Percentiles rank a stretch among this genome's conserved stretches.
Conservation (phyloP, 2,888 invertebrate species). For the Ectobius pallidus region DNA sequence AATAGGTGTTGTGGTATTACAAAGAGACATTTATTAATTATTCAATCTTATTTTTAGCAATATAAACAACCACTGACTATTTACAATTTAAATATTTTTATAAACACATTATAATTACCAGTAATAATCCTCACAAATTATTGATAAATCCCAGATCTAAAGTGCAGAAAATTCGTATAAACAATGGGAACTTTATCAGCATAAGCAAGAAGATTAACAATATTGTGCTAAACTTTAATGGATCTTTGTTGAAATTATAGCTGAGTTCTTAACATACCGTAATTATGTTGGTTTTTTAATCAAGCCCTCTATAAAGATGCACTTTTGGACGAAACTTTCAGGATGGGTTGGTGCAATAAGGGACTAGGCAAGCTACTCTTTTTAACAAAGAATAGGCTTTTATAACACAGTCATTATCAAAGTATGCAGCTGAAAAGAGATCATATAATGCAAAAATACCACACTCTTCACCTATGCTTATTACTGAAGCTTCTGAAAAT, state of each 20-base stretch:
- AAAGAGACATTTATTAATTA: constrained; percentile 44
- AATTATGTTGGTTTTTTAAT: too few relatives aligned
- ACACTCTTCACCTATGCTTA: too few relatives aligned
- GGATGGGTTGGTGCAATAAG: constrained; percentile 40
- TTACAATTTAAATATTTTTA: constrained; percentile 37
- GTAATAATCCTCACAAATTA: constrained; percentile 32
- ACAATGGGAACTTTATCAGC: constrained; percentile 22
- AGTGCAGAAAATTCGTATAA: constrained; percentile 38
- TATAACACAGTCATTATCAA: background rate
- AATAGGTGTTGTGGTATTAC: constrained; percentile 34
- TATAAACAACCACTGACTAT: constrained; percentile 44
- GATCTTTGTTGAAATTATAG: background rate
- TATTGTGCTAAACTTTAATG: constrained; percentile 9
- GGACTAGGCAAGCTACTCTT: constrained; percentile 25
- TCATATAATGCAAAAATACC: too few relatives aligned
- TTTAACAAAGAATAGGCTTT: constrained; percentile 16
- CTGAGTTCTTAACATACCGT: constrained; percentile 7
- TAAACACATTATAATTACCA: constrained; percentile 35
- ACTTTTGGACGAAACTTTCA: constrained; percentile 41
- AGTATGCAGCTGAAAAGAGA: constrained; percentile 7
- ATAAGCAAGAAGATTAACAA: constrained; percentile 30
- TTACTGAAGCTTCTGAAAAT: too few relatives aligned
- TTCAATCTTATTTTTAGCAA: constrained; percentile 43
- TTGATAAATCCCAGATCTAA: constrained; percentile 33
- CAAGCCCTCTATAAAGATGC: background rate